phyloP scores from a whole-genome alignment of 2,888 invertebrate genomes.

The Neoscelio sp. region DNA sequence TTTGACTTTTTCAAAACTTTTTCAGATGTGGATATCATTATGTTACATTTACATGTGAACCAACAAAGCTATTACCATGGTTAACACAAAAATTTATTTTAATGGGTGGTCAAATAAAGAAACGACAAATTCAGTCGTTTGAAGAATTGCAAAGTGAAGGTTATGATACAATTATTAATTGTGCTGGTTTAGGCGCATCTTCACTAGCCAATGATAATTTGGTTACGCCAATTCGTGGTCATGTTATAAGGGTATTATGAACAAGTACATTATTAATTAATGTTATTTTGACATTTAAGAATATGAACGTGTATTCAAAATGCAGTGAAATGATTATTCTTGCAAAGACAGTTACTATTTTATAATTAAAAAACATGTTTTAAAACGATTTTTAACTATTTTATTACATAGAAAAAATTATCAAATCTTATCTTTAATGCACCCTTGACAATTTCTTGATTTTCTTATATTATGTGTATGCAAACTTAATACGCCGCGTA shows the following conservation, averaged over 20 bases:
- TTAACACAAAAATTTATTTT: constrained; percentile 86
- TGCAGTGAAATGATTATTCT: too few relatives aligned
- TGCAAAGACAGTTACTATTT: too few relatives aligned
- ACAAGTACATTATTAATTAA: background rate
- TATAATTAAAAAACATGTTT: background rate
- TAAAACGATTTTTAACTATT: too few relatives aligned
- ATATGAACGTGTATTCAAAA: too few relatives aligned
- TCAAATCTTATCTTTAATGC: too few relatives aligned
- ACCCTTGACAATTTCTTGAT: too few relatives aligned
- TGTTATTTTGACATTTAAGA: too few relatives aligned
- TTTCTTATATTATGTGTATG: too few relatives aligned
- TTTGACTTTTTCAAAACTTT: constrained; percentile 10
- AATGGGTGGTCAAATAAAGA: constrained; percentile 85
- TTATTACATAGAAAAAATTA: too few relatives aligned
- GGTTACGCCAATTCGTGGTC: constrained; percentile 89
- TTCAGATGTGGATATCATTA: constrained; percentile 86
- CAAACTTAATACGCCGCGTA: too few relatives aligned
- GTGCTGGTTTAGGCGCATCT: constrained; percentile 89
- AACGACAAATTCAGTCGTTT: constrained; percentile 84
- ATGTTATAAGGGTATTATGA: constrained; percentile 86
- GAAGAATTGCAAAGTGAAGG: constrained; percentile 83
- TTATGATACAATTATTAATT: constrained; percentile 91
- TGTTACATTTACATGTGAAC: constrained; percentile 88
- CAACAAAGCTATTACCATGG: constrained; percentile 87
- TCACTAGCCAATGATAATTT: constrained; percentile 86